phyloP scores from a whole-genome alignment of 2,797 vertebrate species.

The Ibycter americanus region DNA sequence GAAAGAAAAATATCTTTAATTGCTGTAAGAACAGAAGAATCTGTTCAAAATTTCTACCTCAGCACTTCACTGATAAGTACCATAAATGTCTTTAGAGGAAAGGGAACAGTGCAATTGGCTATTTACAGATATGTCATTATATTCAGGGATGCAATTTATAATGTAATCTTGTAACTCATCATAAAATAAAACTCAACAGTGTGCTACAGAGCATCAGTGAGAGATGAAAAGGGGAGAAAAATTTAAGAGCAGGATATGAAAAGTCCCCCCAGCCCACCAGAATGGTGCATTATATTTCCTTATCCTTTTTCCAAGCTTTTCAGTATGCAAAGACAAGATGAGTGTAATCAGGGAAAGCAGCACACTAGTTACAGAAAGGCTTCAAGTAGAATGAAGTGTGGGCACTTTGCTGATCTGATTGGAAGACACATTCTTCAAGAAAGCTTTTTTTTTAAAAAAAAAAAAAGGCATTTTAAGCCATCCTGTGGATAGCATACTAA shows the following conservation, averaged over 20 bases:
- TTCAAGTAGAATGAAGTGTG: neutral
- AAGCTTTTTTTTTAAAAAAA: neutral
- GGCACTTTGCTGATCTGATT: neutral
- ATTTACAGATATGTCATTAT: neutral
- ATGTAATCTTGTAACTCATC: neutral
- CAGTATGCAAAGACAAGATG: neutral
- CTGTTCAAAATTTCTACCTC: neutral
- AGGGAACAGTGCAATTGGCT: neutral
- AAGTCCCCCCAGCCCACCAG: neutral
- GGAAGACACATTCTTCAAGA: neutral
- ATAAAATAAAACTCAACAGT: neutral
- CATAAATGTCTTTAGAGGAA: neutral
- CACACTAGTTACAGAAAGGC: neutral
- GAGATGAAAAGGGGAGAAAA: neutral
- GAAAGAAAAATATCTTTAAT: neutral
- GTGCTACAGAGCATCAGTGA: neutral
- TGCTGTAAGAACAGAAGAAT: neutral
- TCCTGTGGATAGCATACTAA: neutral
- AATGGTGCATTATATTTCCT: neutral
- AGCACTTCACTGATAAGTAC: neutral
- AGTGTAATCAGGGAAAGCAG: neutral
- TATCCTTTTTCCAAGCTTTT: neutral
- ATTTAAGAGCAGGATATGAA: neutral
- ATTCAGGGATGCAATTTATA: neutral
- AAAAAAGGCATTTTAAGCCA: neutral